Base-by-base conservation (phyloP, 2,888 invertebrate genomes). In the Hypselothyrea guttata region DNA sequence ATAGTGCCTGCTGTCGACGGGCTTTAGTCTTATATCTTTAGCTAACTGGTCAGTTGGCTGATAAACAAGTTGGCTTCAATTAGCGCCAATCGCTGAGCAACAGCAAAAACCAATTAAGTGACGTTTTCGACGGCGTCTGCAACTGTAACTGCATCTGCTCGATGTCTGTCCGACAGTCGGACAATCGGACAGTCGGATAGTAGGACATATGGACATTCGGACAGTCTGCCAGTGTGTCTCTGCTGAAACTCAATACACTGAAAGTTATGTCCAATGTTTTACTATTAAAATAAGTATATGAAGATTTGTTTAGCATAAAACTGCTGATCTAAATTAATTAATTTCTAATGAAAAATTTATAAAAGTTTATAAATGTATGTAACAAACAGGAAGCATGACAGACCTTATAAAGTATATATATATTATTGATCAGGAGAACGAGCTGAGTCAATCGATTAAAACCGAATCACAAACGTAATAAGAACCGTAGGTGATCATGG, bases 101-200 rank as follows among this genome's bases (percentile, higher is more conserved):
- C 85, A 82, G 68, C 85, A 84, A 82, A 82, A 83, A 74, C 54
- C 81, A 82, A 82, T 82, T 82, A 82, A 85, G 74, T 79, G 74
- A 63, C 73, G 67, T 7, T 67, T 65, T 34, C 42, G 38, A 45
- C 30, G n/a, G 55, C 45, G 56, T 61, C 46, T 41, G 55, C 58
- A 47, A n/a, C n/a, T n/a, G n/a, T n/a, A n/a, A 57, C 35, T 45
- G 58, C 54, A 38, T 16, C 54, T 34, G 34, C 46, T 37, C 35
- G 42, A 8, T 22, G 28, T 34, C 31, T 47, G 41, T 7, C 27
- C 27, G 9, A 9, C 28, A 8, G 46, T 51, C 58, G 42, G 47
- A 35, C 42, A 9, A 42, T 37, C 9, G 7, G 35, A 0, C 34
- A 4, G 4, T 13, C 34, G n/a, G n/a, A n/a, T n/a, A n/a, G n/a